A percentile compares a stretch with the other conserved stretches of the same genome.
phyloP scores from a whole-genome alignment of 2,888 invertebrate species.

The Drosophila recens region DNA sequence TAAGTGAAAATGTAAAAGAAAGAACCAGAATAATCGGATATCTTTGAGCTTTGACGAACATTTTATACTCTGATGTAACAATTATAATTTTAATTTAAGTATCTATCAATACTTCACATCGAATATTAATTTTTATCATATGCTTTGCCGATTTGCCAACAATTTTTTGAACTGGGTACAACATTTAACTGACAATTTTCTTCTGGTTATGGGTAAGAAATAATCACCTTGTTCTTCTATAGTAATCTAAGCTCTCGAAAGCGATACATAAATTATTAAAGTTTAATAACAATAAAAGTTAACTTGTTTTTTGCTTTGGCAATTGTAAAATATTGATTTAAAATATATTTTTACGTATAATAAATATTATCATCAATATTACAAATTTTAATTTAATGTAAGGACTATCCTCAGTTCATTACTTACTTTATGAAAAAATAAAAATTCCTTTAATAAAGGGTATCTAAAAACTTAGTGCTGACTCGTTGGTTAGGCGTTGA shows the following conservation, averaged over 20 bases:
- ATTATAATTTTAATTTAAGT: background rate
- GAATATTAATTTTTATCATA: too few relatives aligned
- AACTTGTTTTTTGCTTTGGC: background rate
- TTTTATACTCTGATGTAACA: background rate
- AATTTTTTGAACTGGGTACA: too few relatives aligned
- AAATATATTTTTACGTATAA: too few relatives aligned
- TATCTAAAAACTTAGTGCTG: conserved; percentile 13
- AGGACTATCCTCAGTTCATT: too few relatives aligned
- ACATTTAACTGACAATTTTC: too few relatives aligned
- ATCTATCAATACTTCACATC: too few relatives aligned
- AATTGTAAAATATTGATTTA: background rate
- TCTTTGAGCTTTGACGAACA: background rate
- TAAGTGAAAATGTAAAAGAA: conserved; percentile 31
- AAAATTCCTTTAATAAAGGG: background rate
- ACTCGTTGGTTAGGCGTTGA: conserved; percentile 20
- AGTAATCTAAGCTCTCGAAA: too few relatives aligned
- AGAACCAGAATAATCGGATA: background rate
- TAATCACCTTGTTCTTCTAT: too few relatives aligned
- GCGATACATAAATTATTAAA: background rate
- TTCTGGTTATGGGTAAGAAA: too few relatives aligned
- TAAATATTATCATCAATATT: too few relatives aligned
- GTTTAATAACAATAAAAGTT: too few relatives aligned
- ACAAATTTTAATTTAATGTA: background rate
- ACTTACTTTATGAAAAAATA: background rate
- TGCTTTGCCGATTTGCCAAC: too few relatives aligned